Evolutionary conservation across 1,140 invertebrate species (phyloP).

Genomic region (Lethocerus indicus): DNA sequence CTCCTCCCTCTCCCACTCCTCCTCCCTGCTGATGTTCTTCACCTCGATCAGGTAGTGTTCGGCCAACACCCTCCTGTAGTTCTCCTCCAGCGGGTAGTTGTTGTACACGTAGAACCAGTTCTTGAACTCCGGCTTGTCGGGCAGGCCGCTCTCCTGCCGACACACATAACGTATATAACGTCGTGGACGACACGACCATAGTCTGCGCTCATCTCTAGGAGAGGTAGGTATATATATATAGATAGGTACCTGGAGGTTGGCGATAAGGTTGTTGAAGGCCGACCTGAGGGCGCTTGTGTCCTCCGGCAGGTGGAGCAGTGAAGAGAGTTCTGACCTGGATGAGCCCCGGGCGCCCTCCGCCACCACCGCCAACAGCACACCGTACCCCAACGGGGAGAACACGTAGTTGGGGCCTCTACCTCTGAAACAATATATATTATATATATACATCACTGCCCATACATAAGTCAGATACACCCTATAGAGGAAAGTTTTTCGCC

Average conservation of each 20-base stretch:
- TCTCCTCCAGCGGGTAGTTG: conserved; percentile 36
- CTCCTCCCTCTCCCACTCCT: not conserved
- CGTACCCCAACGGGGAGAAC: conserved; percentile 42
- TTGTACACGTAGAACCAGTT: conserved; percentile 46
- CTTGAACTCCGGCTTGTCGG: conserved; percentile 36
- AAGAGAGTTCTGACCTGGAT: conserved; percentile 33
- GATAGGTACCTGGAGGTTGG: conserved; percentile 15
- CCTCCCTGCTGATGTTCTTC: conserved; percentile 12
- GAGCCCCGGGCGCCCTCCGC: conserved; percentile 37
- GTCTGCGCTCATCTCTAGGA: not conserved
- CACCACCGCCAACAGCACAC: conserved; percentile 35
- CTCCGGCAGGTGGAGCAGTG: conserved; percentile 34
- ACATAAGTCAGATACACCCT: too few species aligned
- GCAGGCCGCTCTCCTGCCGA: conserved; percentile 19
- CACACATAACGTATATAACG: not conserved
- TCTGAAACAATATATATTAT: not conserved
- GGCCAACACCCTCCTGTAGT: conserved; percentile 34
- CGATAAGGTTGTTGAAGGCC: conserved; percentile 16
- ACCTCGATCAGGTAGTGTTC: conserved; percentile 40
- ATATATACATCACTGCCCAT: too few species aligned
- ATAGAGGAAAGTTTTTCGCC: too few species aligned
- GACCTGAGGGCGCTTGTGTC: conserved; percentile 27
- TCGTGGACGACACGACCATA: not conserved
- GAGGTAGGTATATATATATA: not conserved
- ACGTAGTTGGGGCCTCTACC: conserved; percentile 37